A percentile compares a stretch with the other conserved stretches of the same genome.
phyloP scores from a whole-genome alignment of 2,888 invertebrate genomes.

The Aelia acuminata region DNA sequence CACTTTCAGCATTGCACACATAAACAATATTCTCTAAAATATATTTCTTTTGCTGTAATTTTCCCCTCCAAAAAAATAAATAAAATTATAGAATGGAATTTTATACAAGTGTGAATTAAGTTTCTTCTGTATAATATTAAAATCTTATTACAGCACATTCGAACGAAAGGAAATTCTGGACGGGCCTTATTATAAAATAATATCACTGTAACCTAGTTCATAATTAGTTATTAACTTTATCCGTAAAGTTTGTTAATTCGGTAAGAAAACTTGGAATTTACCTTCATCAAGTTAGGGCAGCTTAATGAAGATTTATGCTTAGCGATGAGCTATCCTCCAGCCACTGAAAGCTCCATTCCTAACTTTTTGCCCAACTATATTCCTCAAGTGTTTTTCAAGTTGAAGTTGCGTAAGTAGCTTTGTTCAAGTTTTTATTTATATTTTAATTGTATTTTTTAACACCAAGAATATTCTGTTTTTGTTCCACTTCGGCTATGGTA shows the following conservation, averaged over 20 bases:
- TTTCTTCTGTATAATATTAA: no score
- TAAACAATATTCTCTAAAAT: no score
- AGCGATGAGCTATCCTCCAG: background rate
- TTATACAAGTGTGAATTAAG: no score
- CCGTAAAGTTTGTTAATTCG: background rate
- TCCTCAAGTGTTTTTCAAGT: background rate
- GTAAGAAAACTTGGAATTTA: background rate
- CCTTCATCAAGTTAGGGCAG: background rate
- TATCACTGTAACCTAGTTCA: background rate
- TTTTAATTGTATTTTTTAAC: background rate
- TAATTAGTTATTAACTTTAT: background rate
- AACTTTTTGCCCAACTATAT: background rate
- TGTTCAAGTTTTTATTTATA: background rate
- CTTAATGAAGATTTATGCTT: slow-evolving; percentile 14
- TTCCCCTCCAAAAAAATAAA: no score
- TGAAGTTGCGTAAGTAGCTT: background rate
- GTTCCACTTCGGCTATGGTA: no score
- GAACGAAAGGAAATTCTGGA: background rate
- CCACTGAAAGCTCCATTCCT: background rate
- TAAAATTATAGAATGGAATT: no score
- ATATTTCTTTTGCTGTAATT: no score
- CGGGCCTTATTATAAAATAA: background rate
- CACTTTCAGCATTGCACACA: no score
- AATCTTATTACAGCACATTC: background rate
- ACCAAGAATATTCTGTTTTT: no score